Base-by-base conservation (phyloP, 2,888 invertebrate genomes). In the Ametastegia equiseti region DNA sequence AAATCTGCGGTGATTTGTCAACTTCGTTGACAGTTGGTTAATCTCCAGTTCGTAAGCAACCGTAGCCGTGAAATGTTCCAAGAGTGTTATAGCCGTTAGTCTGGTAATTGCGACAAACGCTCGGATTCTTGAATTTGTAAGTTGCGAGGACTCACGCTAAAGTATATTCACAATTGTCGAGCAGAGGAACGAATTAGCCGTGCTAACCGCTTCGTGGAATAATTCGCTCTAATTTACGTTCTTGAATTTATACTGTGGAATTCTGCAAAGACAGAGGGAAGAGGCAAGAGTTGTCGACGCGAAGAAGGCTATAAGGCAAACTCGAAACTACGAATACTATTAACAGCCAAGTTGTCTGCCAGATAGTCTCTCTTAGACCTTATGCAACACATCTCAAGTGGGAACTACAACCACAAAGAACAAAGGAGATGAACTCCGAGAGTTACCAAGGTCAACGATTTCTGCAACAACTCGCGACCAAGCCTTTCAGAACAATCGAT, bases 161-260 rank as follows among this genome's bases (percentile, higher is more conserved):
- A 47, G n/a, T n/a, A 36, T 36, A 71, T 54, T 54, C 54, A 19
- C 50, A 33, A 30, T 36, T 33, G 19, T 57, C 19, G 54, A 30
- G 33, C 36, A 39, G 30, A 36, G 77, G 78, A 80, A 81, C 69
- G 85, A 85, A 85, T 85, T 85, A 85, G 83, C 77, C 57, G 80
- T 75, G 81, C 83, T 83, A 83, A 82, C 82, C 84, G 79, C 83
- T 71, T 81, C 83, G 80, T 81, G 82, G 60, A 80, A 83, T 81
- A 82, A 83, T 82, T 80, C 81, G 45, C 80, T 23, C 82, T 85
- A 83, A 85, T 85, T 85, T 85, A 80, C 85, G 81, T 84, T 82
- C 83, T 45, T 15, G 47, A 47, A 71, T 39, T n/a, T 67, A 39
- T 67, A 67, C 36, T 39, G 33, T 19, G 71, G 71, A 71, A 71